Base-by-base conservation (phyloP, 1,140 invertebrate species). In the Cydia pomonella region DNA sequence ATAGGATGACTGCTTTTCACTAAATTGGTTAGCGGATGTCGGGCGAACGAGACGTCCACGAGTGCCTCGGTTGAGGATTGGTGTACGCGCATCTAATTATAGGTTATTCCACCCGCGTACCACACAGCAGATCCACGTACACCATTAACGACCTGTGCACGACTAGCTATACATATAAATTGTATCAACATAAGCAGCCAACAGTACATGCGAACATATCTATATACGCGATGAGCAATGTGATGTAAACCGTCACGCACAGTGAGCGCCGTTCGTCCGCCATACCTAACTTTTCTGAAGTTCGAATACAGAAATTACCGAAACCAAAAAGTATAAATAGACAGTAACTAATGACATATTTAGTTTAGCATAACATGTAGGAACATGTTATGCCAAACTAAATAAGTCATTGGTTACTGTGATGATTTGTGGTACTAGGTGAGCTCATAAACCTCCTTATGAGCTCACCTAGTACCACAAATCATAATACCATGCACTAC, bases 21-120 rank as follows among this genome's bases (percentile, higher is more conserved):
- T 72, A 76, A 76, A 79, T 81, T 77, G 53, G 79, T 80, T 72
- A 84, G 82, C 82, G 80, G 82, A 84, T 84, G 77, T 77, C 69
- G 76, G 79, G 81, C 80, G 81, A 83, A 79, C 84, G 83, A 82
- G 82, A 84, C 84, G 82, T 84, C 81, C 82, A 82, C 77, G 77
- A 86, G 82, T 87, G 82, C 81, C 80, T 83, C 83, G 78, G 74
- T 81, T 80, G 81, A 82, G 86, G 80, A 85, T 84, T 87, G 79
- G 86, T 87, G 81, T 86, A 84, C 87, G 82, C 87, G 87, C 85
- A 87, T 91, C 87, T 91, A 89, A 91, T 91, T 91, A 88, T 91
- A 91, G 87, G 87, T 89, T 89, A 88, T 91, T 89, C 87, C 89
- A 87, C 89, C 84, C 87, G 86, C 81, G 83, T 82, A 85, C 82